Percentiles rank a stretch among this genome's conserved stretches.
These are phyloP conservation scores for Cathartes aura DNA, from an alignment of 2,113 vertebrate species.

Conservation along the genomic window DNA sequence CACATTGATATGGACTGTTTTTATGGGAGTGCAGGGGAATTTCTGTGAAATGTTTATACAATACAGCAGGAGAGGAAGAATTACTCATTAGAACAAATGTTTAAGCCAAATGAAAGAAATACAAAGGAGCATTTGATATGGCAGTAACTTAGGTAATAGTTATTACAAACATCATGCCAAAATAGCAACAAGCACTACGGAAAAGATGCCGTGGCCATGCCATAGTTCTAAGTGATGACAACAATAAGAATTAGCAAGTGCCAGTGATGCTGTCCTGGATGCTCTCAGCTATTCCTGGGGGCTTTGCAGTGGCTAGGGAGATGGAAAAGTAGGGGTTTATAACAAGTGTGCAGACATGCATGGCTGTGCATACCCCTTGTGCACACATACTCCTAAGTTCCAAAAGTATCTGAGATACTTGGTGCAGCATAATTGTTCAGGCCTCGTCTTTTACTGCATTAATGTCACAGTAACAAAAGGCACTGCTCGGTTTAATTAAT, in stretches of 20 bases:
- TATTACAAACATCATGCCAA: neutral
- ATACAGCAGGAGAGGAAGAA: conserved; percentile 15
- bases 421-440: neutral
- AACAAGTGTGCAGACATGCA: neutral
- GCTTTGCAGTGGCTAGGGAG: neutral
- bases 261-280: neutral
- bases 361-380: neutral
- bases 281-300: neutral
- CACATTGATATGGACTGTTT: neutral
- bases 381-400: neutral
- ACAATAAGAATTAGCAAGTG: neutral
- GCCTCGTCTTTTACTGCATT: neutral
- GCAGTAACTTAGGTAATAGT: neutral
- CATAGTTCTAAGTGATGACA: neutral
- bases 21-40: neutral
- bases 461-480: neutral
- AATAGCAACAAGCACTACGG: neutral
- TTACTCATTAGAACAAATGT: neutral
- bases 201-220: neutral
- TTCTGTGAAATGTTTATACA: neutral
- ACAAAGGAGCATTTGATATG: neutral
- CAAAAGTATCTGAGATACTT: neutral
- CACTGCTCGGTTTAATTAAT: neutral
- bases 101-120: conserved; percentile 1
- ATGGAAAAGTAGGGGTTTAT: neutral